phyloP scores from a whole-genome alignment of 2,797 vertebrate genomes.

The Odontamblyopus rebecca region DNA sequence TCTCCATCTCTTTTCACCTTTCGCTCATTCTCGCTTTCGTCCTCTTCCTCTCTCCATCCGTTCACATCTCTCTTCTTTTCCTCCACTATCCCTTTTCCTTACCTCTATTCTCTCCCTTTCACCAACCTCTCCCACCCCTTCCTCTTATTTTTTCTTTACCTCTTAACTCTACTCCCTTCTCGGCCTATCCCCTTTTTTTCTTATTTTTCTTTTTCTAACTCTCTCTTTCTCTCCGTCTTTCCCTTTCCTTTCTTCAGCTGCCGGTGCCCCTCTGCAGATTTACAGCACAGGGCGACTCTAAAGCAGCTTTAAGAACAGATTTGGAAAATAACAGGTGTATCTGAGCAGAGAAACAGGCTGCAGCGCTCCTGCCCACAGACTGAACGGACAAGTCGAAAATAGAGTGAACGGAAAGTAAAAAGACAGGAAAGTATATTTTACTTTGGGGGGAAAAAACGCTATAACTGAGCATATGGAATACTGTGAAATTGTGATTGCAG shows the following conservation, averaged over 20 bases:
- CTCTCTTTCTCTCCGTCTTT: neutral
- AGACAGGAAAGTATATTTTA: no score
- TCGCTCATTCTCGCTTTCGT: neutral
- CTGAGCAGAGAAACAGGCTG: neutral
- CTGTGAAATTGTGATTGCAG: no score
- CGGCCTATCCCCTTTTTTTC: no score
- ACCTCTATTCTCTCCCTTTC: no score
- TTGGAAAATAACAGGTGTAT: neutral
- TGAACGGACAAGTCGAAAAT: neutral
- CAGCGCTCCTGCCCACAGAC: neutral
- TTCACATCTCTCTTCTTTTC: neutral
- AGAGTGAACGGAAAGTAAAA: neutral
- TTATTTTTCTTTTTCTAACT: neutral
- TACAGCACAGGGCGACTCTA: neutral
- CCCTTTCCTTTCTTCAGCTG: slow-evolving; percentile 13
- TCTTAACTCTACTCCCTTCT: slow-evolving; percentile 23
- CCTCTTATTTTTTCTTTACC: slow-evolving; percentile 4
- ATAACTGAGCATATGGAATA: no score
- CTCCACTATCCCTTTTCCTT: no score
- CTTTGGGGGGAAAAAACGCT: no score
- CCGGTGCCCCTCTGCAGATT: slow-evolving; percentile 31
- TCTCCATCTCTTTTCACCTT: no score
- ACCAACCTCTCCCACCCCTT: no score
- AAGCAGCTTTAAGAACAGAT: slow-evolving; percentile 39
- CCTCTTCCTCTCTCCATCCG: neutral